Percentiles rank a stretch among this genome's conserved stretches.
phyloP scores from a whole-genome alignment of 2,888 invertebrate species.

The Spilarctia lutea region DNA sequence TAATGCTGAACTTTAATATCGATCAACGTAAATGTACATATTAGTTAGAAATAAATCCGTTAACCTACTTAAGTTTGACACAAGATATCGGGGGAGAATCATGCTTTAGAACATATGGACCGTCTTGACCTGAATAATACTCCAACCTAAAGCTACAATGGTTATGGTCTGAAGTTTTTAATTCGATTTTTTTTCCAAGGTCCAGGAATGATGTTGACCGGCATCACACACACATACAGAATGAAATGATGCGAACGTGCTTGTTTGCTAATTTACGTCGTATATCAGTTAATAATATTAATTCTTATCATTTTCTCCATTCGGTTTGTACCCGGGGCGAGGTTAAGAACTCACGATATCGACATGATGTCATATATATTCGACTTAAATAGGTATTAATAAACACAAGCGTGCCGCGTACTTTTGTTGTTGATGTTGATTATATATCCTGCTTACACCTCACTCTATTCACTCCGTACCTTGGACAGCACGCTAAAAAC shows the following conservation, averaged over 20 bases:
- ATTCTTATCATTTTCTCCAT: conserved; percentile 19
- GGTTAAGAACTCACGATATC: conserved; percentile 16
- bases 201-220: background rate
- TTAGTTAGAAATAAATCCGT: too few relatives aligned
- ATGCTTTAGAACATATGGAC: too few relatives aligned
- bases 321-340: conserved; percentile 15
- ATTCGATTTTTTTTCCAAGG: background rate
- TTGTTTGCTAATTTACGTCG: background rate
- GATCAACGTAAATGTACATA: too few relatives aligned
- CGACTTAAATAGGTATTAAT: background rate
- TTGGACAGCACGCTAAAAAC: too few relatives aligned
- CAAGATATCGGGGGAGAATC: background rate
- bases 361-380: conserved; percentile 16
- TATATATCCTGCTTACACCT: background rate
- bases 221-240: background rate
- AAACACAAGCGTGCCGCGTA: conserved; percentile 11
- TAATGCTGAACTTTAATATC: background rate
- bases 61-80: background rate
- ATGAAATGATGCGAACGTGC: background rate
- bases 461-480: background rate
- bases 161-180: background rate
- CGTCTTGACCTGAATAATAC: too few relatives aligned
- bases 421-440: conserved; percentile 3
- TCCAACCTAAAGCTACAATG: too few relatives aligned
- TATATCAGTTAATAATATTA: background rate